A percentile compares a stretch with the other conserved stretches of the same genome.
phyloP scores from a whole-genome alignment of 1,140 invertebrate genomes.

The Saccostrea echinata region DNA sequence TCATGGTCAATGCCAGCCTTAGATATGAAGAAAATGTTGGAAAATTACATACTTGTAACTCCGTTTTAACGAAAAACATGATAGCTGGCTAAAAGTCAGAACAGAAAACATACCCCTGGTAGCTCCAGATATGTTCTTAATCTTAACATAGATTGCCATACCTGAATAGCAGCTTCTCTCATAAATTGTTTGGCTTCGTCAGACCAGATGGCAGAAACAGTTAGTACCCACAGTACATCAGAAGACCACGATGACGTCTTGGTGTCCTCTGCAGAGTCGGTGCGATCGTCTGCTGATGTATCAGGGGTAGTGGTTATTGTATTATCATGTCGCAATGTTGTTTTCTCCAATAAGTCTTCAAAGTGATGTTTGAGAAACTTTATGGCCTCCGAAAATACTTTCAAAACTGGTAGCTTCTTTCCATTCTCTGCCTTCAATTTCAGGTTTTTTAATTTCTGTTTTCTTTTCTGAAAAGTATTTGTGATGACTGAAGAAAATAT shows the following conservation, averaged over 20 bases:
- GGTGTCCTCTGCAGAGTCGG: neutral
- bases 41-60: no score
- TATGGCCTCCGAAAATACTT: neutral
- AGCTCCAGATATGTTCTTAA: no score
- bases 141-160: neutral
- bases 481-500: neutral
- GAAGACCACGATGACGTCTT: neutral
- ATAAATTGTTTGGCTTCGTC: constrained; percentile 17
- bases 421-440: neutral
- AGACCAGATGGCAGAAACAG: constrained; percentile 14
- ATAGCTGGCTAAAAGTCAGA: no score
- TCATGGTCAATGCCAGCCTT: neutral
- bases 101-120: no score
- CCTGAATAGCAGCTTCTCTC: constrained; percentile 14
- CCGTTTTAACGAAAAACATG: no score
- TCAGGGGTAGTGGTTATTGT: neutral
- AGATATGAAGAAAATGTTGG: neutral
- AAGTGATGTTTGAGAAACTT: neutral
- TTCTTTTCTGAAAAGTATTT: neutral
- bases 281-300: neutral
- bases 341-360: neutral
- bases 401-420: neutral
- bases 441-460: neutral
- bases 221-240: constrained; percentile 10
- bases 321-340: neutral